These are phyloP conservation scores for Chelonus insularis DNA, from an alignment of 1,140 invertebrate genomes.

Conservation along the genomic window DNA sequence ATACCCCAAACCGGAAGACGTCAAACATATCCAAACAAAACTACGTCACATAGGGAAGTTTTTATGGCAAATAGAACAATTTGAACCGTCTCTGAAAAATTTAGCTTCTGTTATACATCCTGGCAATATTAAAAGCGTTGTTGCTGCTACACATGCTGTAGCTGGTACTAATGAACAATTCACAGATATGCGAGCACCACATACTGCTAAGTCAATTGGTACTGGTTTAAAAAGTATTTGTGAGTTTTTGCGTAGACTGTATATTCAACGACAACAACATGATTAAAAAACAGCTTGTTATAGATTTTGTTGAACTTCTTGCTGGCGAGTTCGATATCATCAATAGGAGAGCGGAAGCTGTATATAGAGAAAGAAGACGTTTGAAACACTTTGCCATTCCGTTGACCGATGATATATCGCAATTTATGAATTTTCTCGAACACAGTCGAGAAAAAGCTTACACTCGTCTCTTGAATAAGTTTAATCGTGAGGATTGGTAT, in stretches of 20 bases:
- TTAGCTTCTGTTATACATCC: too few species aligned
- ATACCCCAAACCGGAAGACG: slow-evolving; percentile 9
- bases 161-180: background rate
- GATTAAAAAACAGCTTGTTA: background rate
- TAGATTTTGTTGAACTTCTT: slow-evolving; percentile 4
- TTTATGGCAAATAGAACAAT: background rate
- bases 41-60: slow-evolving; percentile 23
- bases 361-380: background rate
- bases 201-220: background rate
- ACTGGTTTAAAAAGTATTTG: background rate
- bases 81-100: background rate
- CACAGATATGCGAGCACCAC: background rate
- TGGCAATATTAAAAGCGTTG: background rate
- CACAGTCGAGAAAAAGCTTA: background rate
- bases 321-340: background rate
- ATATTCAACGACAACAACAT: slow-evolving; percentile 8
- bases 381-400: background rate
- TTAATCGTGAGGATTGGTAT: background rate
- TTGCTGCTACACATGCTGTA: background rate
- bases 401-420: background rate
- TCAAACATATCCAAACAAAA: slow-evolving; percentile 16
- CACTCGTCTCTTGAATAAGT: background rate
- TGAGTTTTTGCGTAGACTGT: background rate
- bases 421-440: background rate
- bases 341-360: background rate